Evolutionary conservation across 2,797 vertebrate genomes (phyloP).

Genomic region (Gorsachius magnificus): DNA sequence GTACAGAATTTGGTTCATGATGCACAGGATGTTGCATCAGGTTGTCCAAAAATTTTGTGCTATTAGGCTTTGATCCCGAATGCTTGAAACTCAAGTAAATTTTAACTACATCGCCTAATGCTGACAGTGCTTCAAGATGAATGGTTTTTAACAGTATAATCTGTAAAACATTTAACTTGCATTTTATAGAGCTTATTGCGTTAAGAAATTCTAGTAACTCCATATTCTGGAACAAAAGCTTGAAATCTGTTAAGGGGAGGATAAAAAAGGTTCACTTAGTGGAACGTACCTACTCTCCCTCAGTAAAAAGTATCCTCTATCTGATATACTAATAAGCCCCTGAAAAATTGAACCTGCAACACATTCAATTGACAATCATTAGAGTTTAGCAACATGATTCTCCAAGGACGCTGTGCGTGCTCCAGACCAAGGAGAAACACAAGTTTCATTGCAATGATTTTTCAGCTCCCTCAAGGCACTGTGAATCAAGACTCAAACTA

Average conservation of each 20-base stretch:
- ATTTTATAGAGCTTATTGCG: neutral
- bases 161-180: neutral
- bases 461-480: neutral
- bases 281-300: neutral
- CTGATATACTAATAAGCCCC: neutral
- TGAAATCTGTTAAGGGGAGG: neutral
- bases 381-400: neutral
- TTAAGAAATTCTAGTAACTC: neutral
- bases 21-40: neutral
- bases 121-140: neutral
- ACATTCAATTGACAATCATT: neutral
- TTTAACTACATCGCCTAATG: neutral
- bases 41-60: neutral
- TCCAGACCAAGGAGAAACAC: neutral
- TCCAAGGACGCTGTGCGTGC: neutral
- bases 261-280: neutral
- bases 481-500: neutral
- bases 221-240: neutral
- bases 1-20: neutral
- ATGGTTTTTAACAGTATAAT: neutral
- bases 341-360: neutral
- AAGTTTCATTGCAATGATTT: neutral
- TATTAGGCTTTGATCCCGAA: neutral
- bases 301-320: neutral
- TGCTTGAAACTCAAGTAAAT: neutral